Base-by-base conservation (phyloP, 1,140 invertebrate genomes). In the Cyphomyrmex costatus region DNA sequence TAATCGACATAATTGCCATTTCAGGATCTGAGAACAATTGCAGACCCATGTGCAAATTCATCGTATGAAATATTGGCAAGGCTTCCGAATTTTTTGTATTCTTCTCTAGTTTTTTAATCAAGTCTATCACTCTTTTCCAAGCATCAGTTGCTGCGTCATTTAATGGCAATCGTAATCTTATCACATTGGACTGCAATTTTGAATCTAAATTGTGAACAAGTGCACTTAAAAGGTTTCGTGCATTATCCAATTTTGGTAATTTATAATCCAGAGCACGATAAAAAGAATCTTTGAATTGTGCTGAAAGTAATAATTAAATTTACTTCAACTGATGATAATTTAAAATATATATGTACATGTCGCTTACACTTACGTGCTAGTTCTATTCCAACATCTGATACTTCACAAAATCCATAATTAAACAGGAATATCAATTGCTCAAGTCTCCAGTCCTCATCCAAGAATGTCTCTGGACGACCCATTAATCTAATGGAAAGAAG, bases 21-120 rank as follows among this genome's bases (percentile, higher is more conserved):
- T 97, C 96, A 7, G 96, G 94, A 89, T 97, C 96, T 27, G 96
- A 96, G 92, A 97, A 97, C 77, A 97, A 92, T 87, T 97, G 97
- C 21, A 98, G 92, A n/a, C 96, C 96, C 95, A 97, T 96, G 73
- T 97, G 96, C 74, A 97, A 94, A 74, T 97, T 96, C 86, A 97
- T 95, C 49, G 96, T 96, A 80, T 96, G 96, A 92, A 97, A 97
- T 53, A 96, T 96, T 30, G 95, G 90, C 68, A 86, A 78, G 70
- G 84, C 92, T 65, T 93, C 86, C 61, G 86, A 86, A 63, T 94
- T 93, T 84, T 87, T 93, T 88, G 56, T 89, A 90, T 90, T 94
- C 87, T 95, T 96, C 85, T 94, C 95, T 78, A 94, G 90, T 91
- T 91, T 94, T 76, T 92, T 94, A 87, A 95, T 93, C 14, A 96